Conservation (phyloP, 2,888 invertebrate species). For the Drosophila nr. perissopoda region DNA sequence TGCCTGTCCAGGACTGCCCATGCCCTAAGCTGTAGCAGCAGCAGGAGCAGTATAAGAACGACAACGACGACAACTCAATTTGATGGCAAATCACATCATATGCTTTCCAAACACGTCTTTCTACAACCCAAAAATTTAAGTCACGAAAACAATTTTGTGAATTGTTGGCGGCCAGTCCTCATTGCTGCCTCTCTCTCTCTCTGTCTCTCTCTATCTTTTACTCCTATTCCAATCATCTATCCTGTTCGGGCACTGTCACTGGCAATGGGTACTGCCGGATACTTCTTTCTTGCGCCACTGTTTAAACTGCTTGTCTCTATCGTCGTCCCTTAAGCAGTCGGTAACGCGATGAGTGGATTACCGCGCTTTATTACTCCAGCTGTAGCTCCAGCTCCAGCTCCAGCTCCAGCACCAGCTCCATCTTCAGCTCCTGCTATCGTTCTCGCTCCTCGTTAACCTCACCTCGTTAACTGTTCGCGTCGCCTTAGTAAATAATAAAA, state of each 20-base stretch:
- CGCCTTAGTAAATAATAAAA: conserved; percentile 57
- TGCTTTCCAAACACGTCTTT: conserved; percentile 85
- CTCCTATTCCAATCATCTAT: conserved; percentile 5
- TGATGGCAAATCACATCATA: conserved; percentile 85
- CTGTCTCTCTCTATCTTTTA: not conserved
- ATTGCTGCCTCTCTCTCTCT: conserved; percentile 31
- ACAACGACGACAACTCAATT: conserved; percentile 79
- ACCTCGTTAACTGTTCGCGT: conserved; percentile 55
- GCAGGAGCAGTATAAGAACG: conserved; percentile 6
- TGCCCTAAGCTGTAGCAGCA: conserved; percentile 10
- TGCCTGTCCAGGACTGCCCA: conserved; percentile 19
- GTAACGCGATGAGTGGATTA: conserved; percentile 70
- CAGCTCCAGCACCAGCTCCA: conserved; percentile 9
- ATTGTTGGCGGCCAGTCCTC: conserved; percentile 79
- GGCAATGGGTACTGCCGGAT: conserved; percentile 6
- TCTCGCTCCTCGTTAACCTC: conserved; percentile 14
- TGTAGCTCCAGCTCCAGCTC: conserved; percentile 15
- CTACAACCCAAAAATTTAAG: conserved; percentile 83
- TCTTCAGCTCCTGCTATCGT: conserved; percentile 11
- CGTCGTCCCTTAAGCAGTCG: conserved; percentile 55
- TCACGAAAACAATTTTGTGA: conserved; percentile 85
- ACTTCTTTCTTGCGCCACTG: not conserved
- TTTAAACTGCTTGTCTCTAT: conserved; percentile 40
- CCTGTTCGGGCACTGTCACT: conserved; percentile 10
- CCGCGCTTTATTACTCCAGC: conserved; percentile 59